Base-by-base conservation (phyloP, 2,797 vertebrate genomes). In the Coregonus ussuriensis region DNA sequence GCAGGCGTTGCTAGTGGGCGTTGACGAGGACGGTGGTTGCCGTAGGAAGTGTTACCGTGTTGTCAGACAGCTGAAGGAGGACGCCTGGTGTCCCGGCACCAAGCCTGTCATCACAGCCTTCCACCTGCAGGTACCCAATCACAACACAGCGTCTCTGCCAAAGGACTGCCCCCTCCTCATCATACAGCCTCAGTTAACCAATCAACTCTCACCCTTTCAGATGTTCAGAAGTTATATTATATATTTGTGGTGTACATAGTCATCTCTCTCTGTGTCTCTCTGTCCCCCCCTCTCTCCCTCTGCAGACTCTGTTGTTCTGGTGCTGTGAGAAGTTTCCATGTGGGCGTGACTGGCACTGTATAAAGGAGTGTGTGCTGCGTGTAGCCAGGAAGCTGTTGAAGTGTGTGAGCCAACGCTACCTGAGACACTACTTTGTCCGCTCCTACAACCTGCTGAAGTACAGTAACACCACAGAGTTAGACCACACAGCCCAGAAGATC, bases 11-110 rank as follows among this genome's bases (percentile, higher is more conserved):
- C 87, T 96, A 86, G 90, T 93, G 67, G 92, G 90, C 16, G 89
- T 96, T 11, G 95, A 96, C 35, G 95, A 96, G 68, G 95, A 96
- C 0, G 95, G 94, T 0, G 95, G 95, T 2, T 97, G 95, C 81
- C 93, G 95, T 29, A 87, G 88, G 85, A 93, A 84, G 80, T 95
- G 95, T 81, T 92, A 95, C 25, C 93, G 87, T 79, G 91, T 92
- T 52, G 72, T 96, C 84, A 87, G 94, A 68, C 95, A 96, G 87
- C 90, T 96, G 88, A 95, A 94, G 79, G 96, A 97, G 84, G 95
- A 96, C 0, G 62, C 93, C 52, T 97, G 96, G 96, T 97, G 96
- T 85, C 91, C 94, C 0, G 94, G 94, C 75, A 89, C 72, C 82
- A 94, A 92, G 82, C 95, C 95, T 0, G 87, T 95, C 59, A 90